These are phyloP conservation scores for Neodon shergylaensis DNA, from an alignment of 2,113 vertebrate genomes.

Conservation along the genomic window DNA sequence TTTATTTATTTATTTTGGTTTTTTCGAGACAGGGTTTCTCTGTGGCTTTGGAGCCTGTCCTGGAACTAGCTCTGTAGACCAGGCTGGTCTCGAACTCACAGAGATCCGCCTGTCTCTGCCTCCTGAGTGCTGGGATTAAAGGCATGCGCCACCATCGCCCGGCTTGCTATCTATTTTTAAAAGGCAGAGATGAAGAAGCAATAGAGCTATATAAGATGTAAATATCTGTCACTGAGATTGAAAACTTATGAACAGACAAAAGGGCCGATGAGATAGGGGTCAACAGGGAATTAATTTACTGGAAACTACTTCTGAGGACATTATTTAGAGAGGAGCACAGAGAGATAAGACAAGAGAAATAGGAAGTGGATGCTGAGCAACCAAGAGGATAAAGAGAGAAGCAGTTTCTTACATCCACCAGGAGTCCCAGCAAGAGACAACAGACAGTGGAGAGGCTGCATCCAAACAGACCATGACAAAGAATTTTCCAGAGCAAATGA, in stretches of 20 bases:
- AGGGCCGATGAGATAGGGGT: background rate
- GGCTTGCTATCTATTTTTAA: background rate
- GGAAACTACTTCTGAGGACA: background rate
- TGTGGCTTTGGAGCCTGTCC: too few relatives aligned
- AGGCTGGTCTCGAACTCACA: too few relatives aligned
- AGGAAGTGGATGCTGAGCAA: background rate
- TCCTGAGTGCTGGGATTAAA: too few relatives aligned
- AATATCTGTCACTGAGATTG: background rate
- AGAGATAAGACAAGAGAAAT: background rate
- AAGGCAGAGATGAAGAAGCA: background rate
- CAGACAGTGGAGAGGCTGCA: background rate
- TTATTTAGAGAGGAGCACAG: background rate
- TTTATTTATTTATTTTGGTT: too few relatives aligned
- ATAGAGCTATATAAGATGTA: background rate
- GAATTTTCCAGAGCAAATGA: background rate
- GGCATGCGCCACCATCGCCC: too few relatives aligned
- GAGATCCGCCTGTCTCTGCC: too few relatives aligned
- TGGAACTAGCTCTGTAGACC: too few relatives aligned
- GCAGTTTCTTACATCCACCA: background rate
- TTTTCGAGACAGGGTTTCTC: too few relatives aligned
- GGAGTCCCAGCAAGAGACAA: background rate
- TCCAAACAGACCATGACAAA: background rate
- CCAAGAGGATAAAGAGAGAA: background rate
- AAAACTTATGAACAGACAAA: background rate
- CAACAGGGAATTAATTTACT: slow-evolving; percentile 23